Evolutionary conservation across 2,113 vertebrate genomes (phyloP).

Genomic region (Psammodynastes pulverulentus): DNA sequence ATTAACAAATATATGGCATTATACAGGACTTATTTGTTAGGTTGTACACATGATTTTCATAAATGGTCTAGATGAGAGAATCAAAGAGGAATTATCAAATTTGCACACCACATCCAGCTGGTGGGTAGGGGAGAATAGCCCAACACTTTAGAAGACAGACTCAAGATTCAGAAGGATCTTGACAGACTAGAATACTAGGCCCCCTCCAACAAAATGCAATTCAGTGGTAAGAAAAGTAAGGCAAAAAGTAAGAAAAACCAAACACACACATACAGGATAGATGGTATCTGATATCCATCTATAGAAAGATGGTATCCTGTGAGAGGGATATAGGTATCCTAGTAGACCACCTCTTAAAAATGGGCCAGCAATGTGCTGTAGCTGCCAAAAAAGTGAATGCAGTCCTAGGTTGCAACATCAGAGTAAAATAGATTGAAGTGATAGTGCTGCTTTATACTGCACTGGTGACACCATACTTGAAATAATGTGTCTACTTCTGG

Average conservation of each 20-base stretch:
- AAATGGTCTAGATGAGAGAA: not conserved
- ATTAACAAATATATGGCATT: not conserved
- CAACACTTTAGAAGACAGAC: not conserved
- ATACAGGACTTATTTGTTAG: not conserved
- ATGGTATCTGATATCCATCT: not conserved
- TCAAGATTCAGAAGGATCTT: not conserved
- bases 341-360: not conserved
- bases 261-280: not conserved
- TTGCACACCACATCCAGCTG: not conserved
- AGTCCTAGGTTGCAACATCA: not conserved
- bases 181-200: no score
- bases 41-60: not conserved
- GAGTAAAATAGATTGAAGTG: not conserved
- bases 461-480: not conserved
- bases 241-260: not conserved
- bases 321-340: not conserved
- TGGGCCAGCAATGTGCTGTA: not conserved
- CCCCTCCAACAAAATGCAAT: not conserved
- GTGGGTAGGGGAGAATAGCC: not conserved
- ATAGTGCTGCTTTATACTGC: not conserved
- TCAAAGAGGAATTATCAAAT: not conserved
- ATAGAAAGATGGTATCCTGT: not conserved
- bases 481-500: not conserved
- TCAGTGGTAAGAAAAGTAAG: not conserved
- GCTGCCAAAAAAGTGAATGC: not conserved